phyloP scores from a whole-genome alignment of 2,888 invertebrate genomes.

The Pachycephus smyrnensis region DNA sequence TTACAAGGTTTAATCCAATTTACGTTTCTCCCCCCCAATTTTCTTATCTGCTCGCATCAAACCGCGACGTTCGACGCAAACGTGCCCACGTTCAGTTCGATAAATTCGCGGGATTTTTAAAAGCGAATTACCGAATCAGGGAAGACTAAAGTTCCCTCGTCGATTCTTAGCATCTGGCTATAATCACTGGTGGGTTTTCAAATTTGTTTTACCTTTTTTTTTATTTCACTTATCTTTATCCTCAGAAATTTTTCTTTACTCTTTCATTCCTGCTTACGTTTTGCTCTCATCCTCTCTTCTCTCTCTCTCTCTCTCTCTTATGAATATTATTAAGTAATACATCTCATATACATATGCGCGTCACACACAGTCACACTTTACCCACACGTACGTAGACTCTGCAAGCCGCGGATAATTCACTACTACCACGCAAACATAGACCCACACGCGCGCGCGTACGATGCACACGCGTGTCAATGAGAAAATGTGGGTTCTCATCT shows the following conservation, averaged over 20 bases:
- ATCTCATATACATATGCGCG: constrained; percentile 27
- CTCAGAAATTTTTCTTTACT: background rate
- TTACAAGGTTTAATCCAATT: background rate
- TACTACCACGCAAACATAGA: background rate
- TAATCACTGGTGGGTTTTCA: background rate
- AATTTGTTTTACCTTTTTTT: background rate
- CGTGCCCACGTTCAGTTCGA: background rate
- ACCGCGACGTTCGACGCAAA: background rate
- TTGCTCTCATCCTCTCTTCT: constrained; percentile 26
- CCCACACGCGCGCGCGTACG: constrained; percentile 20
- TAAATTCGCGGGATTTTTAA: background rate
- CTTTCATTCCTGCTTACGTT: constrained; percentile 19
- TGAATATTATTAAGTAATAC: constrained; percentile 63
- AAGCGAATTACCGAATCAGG: background rate
- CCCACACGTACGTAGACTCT: background rate
- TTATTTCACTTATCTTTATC: background rate
- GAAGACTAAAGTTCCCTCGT: background rate
- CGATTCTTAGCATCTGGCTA: background rate
- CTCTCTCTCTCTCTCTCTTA: constrained; percentile 36
- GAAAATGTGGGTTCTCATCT: constrained; percentile 54
- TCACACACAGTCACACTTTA: background rate
- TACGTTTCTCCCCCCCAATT: background rate
- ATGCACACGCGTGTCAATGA: constrained; percentile 41
- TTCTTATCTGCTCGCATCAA: background rate
- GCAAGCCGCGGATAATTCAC: background rate